These are phyloP conservation scores for Brachyptera putata DNA, from an alignment of 2,888 invertebrate genomes.

Conservation along the genomic window DNA sequence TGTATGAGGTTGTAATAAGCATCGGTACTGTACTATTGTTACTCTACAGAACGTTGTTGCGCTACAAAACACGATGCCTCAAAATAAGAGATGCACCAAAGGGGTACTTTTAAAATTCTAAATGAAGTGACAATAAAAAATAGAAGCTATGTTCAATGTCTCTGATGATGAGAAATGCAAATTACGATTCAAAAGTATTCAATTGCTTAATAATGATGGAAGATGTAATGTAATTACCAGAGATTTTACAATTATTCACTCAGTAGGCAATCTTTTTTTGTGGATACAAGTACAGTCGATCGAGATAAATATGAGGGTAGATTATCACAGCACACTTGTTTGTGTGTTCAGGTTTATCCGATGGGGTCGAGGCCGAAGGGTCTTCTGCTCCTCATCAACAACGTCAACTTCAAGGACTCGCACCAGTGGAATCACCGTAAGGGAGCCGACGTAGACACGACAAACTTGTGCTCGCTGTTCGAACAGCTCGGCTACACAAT, in stretches of 20 bases:
- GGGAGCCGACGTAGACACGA: constrained; percentile 59
- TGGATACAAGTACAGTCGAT: no score
- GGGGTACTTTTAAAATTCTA: no score
- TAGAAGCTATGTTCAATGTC: constrained; percentile 6
- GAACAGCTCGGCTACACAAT: constrained; percentile 55
- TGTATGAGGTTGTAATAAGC: no score
- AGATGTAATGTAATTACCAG: no score
- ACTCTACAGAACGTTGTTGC: no score
- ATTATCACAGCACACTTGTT: background rate
- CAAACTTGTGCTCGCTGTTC: constrained; percentile 56
- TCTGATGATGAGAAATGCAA: background rate
- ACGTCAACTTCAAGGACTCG: constrained; percentile 50
- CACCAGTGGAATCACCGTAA: constrained; percentile 45
- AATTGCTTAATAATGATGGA: no score
- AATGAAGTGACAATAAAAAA: no score
- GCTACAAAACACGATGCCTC: no score
- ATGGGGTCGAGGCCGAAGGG: constrained; percentile 57
- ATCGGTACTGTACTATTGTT: no score
- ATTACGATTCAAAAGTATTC: no score
- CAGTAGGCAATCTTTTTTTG: no score
- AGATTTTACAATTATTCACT: no score
- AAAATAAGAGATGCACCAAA: constrained; percentile 37
- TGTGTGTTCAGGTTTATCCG: constrained; percentile 45
- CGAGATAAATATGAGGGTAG: background rate
- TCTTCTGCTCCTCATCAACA: constrained; percentile 58